Percentiles rank a stretch among this genome's conserved stretches.
Conservation (phyloP, 2,797 vertebrate species). For the Enteromius trimaculatus region DNA sequence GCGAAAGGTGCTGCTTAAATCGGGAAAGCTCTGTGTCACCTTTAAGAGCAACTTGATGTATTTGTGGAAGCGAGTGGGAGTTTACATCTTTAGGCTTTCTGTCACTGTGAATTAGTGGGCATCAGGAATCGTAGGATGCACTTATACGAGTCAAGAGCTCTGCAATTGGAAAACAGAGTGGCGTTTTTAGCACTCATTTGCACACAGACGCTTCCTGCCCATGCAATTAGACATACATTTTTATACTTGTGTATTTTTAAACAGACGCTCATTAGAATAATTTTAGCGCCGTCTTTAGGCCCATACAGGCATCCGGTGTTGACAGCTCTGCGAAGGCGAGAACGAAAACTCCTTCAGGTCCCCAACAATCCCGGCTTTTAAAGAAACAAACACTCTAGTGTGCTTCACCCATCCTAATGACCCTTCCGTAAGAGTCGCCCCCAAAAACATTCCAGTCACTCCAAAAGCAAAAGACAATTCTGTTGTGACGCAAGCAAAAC, state of each 20-base stretch:
- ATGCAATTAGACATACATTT: conserved; percentile 18
- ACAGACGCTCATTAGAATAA: conserved; percentile 18
- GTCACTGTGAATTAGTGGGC: conserved; percentile 58
- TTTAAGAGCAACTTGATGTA: conserved; percentile 47
- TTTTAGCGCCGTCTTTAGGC: conserved; percentile 17
- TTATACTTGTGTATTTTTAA: conserved; percentile 8
- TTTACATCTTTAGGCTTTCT: conserved; percentile 56
- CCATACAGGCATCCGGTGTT: conserved; percentile 3
- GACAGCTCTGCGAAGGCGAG: conserved; percentile 13
- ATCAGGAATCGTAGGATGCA: conserved; percentile 52
- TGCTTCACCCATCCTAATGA: conserved; percentile 59
- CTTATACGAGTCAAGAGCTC: conserved; percentile 52
- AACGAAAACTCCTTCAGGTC: conserved; percentile 44
- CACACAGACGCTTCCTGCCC: conserved; percentile 44
- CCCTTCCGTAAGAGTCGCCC: conserved; percentile 43
- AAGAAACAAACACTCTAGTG: conserved; percentile 44
- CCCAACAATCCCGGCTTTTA: conserved; percentile 51
- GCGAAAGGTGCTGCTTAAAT: conserved; percentile 16
- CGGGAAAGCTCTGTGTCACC: conserved; percentile 15
- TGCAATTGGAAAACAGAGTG: conserved; percentile 45
- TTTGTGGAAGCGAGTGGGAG: conserved; percentile 58
- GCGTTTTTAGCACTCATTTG: conserved; percentile 52
- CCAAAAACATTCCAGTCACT: conserved; percentile 47
- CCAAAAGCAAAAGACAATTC: conserved; percentile 49
- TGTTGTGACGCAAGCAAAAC: conserved; percentile 57